These are phyloP conservation scores for Oppia nitens DNA, from an alignment of 1,140 invertebrate species.

Conservation along the genomic window DNA sequence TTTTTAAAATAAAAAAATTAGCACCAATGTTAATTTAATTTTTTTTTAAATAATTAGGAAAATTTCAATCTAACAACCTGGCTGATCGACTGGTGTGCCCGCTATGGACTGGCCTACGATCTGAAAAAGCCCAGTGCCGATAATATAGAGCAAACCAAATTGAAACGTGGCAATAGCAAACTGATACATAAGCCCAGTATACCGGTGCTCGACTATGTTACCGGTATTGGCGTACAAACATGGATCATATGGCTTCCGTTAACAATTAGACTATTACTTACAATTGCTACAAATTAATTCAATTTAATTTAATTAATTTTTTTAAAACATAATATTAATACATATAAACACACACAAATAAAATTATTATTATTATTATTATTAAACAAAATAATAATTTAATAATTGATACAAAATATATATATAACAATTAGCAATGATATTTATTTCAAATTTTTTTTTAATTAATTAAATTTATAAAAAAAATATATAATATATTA, in stretches of 20 bases:
- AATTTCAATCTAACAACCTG: conserved; percentile 35
- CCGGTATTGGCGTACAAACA: not conserved
- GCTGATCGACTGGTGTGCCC: conserved; percentile 35
- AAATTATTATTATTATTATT: no score
- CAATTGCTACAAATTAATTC: not conserved
- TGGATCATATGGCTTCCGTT: not conserved
- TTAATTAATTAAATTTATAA: no score
- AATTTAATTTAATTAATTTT: no score
- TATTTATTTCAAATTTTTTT: no score
- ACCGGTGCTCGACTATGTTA: not conserved
- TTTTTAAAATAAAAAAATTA: not conserved
- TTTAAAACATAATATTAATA: no score
- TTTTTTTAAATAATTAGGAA: conserved; percentile 35
- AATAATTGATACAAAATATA: no score
- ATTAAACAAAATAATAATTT: no score
- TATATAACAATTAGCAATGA: no score
- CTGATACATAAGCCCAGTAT: not conserved
- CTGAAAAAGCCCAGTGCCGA: conserved; percentile 20
- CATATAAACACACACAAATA: no score
- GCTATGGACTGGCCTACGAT: conserved; percentile 35
- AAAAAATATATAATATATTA: no score
- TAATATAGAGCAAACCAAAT: not conserved
- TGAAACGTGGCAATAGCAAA: not conserved
- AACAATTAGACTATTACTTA: not conserved
- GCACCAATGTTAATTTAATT: not conserved